These are phyloP conservation scores for Acleris laterana DNA, from an alignment of 2,888 invertebrate species.

Conservation along the genomic window DNA sequence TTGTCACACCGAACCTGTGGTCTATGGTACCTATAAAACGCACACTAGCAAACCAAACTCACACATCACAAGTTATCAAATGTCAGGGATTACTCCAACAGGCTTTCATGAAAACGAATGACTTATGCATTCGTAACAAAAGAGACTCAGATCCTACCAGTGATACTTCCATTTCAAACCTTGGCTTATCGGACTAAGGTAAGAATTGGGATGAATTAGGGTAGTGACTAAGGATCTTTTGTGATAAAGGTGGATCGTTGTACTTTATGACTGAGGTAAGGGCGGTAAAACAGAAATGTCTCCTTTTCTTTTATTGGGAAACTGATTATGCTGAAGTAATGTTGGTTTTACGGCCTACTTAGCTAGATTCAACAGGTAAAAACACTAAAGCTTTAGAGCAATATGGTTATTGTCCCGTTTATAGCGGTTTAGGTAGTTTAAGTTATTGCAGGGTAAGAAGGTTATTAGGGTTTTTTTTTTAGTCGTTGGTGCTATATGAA, in stretches of 20 bases:
- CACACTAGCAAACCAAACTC: slow-evolving; percentile 10
- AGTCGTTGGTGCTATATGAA: too few relatives aligned
- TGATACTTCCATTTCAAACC: not conserved
- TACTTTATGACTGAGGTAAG: slow-evolving; percentile 23
- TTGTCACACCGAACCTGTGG: too few relatives aligned
- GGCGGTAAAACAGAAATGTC: slow-evolving; percentile 30
- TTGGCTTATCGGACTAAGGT: not conserved
- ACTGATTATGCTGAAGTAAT: slow-evolving; percentile 33
- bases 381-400: slow-evolving; percentile 10
- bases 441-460: too few relatives aligned
- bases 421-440: not conserved
- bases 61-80: slow-evolving; percentile 23
- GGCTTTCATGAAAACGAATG: slow-evolving; percentile 23
- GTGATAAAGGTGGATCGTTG: not conserved
- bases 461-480: too few relatives aligned
- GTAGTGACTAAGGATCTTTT: not conserved
- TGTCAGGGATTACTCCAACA: slow-evolving; percentile 29
- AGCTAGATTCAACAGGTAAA: slow-evolving; percentile 30
- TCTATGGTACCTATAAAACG: slow-evolving; percentile 5
- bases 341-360: slow-evolving; percentile 24
- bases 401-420: not conserved
- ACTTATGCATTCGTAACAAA: slow-evolving; percentile 3
- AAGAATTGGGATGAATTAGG: not conserved
- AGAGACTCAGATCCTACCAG: not conserved
- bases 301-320: slow-evolving; percentile 31